phyloP scores from a whole-genome alignment of 2,888 invertebrate genomes.

The Nomada fucata region DNA sequence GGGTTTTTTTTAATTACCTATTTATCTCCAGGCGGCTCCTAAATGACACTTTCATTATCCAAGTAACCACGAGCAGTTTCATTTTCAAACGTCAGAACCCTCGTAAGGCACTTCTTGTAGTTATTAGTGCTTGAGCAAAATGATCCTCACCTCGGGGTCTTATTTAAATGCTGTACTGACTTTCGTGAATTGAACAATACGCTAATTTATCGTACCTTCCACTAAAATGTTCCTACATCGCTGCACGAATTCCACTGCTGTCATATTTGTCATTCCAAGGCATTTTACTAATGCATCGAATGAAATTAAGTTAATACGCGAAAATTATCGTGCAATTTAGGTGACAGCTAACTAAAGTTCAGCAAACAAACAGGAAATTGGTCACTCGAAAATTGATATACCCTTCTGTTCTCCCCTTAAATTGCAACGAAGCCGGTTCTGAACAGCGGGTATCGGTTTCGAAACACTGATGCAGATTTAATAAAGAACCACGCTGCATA shows the following conservation, averaged over 20 bases:
- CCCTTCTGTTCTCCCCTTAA: conserved; percentile 6
- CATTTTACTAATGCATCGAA: background rate
- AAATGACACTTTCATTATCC: conserved; percentile 21
- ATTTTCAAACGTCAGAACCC: background rate
- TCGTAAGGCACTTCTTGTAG: background rate
- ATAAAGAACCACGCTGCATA: conserved; percentile 29
- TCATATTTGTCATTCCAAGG: too few relatives aligned
- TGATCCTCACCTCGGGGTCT: background rate
- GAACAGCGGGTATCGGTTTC: conserved; percentile 13
- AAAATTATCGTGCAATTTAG: too few relatives aligned
- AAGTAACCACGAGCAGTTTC: background rate
- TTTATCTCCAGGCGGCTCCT: background rate
- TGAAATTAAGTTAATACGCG: background rate
- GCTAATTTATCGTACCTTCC: too few relatives aligned
- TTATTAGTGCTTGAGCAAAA: background rate
- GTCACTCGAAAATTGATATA: too few relatives aligned
- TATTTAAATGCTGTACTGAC: background rate
- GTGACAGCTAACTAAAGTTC: too few relatives aligned
- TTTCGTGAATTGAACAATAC: background rate
- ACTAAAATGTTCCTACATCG: too few relatives aligned
- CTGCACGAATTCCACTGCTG: too few relatives aligned
- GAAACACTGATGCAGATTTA: conserved; percentile 26
- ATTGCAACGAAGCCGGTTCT: conserved; percentile 4
- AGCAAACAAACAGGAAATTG: too few relatives aligned
- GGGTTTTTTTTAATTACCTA: conserved; percentile 15